Conservation (phyloP, 37 sponge, comb jelly and placozoan genomes). For the Cladorhizidae sp. region DNA sequence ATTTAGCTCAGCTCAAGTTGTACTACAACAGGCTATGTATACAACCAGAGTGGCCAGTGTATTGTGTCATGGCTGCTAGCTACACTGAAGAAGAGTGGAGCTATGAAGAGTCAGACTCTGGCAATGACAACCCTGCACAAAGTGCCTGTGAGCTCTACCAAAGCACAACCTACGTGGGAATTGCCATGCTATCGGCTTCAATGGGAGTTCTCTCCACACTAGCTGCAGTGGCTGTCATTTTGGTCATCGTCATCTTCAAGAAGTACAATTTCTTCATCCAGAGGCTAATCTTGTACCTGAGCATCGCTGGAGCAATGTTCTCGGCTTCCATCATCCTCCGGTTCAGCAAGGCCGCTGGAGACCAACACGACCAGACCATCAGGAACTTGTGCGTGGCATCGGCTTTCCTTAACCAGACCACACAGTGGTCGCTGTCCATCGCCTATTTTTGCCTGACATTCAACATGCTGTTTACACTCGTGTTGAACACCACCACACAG, state of each 20-base stretch:
- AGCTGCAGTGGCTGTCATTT: constrained; percentile 46
- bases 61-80: no score
- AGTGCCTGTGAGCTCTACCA: neutral
- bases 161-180: neutral
- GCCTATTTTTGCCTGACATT: constrained; percentile 46
- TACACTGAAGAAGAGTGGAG: no score
- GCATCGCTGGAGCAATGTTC: constrained; percentile 55
- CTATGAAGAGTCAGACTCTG: no score
- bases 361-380: neutral
- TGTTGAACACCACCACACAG: constrained; percentile 10
- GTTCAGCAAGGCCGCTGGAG: constrained; percentile 14
- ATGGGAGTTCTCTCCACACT: constrained; percentile 17
- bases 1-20: no score
- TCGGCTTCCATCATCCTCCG: constrained; percentile 27
- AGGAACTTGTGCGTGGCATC: constrained; percentile 9
- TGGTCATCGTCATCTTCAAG: constrained; percentile 72
- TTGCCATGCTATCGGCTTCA: constrained; percentile 7
- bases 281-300: constrained; percentile 79
- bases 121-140: no score
- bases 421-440: constrained; percentile 29
- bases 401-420: constrained; percentile 47
- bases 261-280: constrained; percentile 82
- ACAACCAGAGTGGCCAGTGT: no score
- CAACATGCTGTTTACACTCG: constrained; percentile 34
- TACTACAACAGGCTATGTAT: no score